Conservation (phyloP, 2,888 invertebrate genomes). For the Caenorhabditis sp. region DNA sequence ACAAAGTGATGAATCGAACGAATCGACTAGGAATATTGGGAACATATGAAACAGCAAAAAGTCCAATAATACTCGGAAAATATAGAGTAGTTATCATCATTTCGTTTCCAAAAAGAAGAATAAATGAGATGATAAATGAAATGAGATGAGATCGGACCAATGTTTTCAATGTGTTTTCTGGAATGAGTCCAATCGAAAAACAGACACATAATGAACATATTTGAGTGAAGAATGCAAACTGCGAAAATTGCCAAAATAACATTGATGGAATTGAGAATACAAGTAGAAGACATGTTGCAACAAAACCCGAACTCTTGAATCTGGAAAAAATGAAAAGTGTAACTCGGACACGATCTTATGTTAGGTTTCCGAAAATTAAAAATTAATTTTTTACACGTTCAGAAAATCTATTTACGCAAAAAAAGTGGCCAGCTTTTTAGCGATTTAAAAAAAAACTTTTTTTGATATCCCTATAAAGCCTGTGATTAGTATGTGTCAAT, state of each 20-base stretch:
- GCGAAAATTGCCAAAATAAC: constrained; percentile 78
- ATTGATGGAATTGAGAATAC: constrained; percentile 71
- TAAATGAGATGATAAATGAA: constrained; percentile 72
- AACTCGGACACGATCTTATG: too few species aligned
- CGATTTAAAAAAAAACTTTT: too few species aligned
- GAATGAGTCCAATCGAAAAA: constrained; percentile 75
- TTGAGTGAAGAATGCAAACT: constrained; percentile 83
- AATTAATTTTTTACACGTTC: too few species aligned
- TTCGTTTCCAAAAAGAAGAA: constrained; percentile 76
- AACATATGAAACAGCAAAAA: constrained; percentile 50
- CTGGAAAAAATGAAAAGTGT: constrained; percentile 25
- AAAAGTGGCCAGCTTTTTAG: too few species aligned
- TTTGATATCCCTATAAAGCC: too few species aligned
- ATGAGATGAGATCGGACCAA: constrained; percentile 73
- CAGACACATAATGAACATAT: constrained; percentile 79
- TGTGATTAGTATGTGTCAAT: too few species aligned
- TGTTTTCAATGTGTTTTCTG: constrained; percentile 70
- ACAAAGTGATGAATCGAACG: constrained; percentile 52
- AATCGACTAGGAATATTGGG: neutral
- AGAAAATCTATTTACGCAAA: too few species aligned
- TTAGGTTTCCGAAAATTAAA: neutral
- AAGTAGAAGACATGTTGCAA: constrained; percentile 54
- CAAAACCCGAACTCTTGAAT: constrained; percentile 47
- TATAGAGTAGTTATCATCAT: constrained; percentile 76
- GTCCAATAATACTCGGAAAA: constrained; percentile 72